Percentiles rank a stretch among this genome's conserved stretches.
These are phyloP conservation scores for Drosophila eohydei DNA, from an alignment of 2,888 invertebrate genomes.

Conservation along the genomic window DNA sequence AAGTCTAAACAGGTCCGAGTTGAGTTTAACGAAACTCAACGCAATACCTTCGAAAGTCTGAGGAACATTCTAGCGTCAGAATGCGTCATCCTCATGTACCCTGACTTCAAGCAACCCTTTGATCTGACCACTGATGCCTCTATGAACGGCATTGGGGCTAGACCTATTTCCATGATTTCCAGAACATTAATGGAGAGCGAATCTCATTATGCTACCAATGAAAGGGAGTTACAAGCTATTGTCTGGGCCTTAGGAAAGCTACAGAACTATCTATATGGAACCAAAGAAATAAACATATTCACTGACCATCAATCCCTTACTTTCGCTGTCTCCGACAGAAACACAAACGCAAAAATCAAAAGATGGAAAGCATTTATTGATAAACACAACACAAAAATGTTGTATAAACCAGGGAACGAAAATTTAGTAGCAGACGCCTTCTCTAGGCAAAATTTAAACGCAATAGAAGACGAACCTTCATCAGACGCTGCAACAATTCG, in stretches of 20 bases:
- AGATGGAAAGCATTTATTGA: not conserved
- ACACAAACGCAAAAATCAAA: no score
- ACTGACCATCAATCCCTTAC: no score
- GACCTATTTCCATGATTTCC: no score
- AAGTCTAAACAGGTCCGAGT: not conserved
- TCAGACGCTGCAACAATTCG: not conserved
- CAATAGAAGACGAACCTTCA: not conserved
- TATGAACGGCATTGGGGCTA: no score
- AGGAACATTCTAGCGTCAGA: not conserved
- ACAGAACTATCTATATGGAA: no score
- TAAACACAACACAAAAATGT: not conserved
- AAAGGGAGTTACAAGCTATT: no score
- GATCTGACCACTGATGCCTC: not conserved
- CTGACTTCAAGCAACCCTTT: not conserved
- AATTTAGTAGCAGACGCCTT: not conserved
- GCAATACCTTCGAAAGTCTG: not conserved
- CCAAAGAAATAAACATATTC: no score
- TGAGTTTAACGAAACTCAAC: not conserved
- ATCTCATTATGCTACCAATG: no score
- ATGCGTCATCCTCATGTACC: not conserved
- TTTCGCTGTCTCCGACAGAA: no score
- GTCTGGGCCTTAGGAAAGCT: no score
- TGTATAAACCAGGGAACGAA: no score
- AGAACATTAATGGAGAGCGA: no score
- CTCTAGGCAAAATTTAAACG: not conserved